Evolutionary conservation across 2,113 vertebrate species (phyloP), one percentile per base, ranked within the genome.

Genomic region (Hassar affinis): DNA sequence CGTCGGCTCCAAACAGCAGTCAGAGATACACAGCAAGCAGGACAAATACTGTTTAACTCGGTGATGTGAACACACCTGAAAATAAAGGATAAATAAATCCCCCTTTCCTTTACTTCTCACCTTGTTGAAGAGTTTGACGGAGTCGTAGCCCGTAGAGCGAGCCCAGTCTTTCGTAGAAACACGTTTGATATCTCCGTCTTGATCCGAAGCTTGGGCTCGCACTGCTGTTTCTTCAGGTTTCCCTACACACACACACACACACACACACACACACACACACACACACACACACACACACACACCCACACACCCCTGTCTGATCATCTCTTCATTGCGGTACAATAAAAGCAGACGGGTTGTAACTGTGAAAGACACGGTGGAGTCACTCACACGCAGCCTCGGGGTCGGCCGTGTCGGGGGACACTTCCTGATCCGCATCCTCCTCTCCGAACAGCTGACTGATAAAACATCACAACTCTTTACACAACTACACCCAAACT

Each of bases 371-470:
- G 22, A 27, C 10, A 61, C 8, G 76, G 12, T 25, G 47, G 35
- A 45, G 6, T 15, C 82, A 96, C 98, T 98, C 89, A 99, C 98
- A 99, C 62, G 96, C 90, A 88, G 96, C 97, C 89, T 99, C 98
- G 27, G 98, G 98, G 88, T 99, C 98, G 10, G 98, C 98, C 14
- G 97, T 97, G 92, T 99, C 98, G 1, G 98, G 98, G 0, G 98
- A 99, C 1, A 99, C 98, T 89, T 99, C 98, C 89, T 99, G 97
- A 92, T 99, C 98, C 0, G 97, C 98, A 86, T 99, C 98, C 88
- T 99, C 98, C 90, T 99, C 98, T 86, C 98, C 98, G 90, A 99
- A 99, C 52, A 99, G 91, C 88, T 99, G 98, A 91, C 98, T 99
- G 33, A 78, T 30, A 6, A 77, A 59, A 77, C 25, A 87, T 25